A percentile compares a stretch with the other conserved stretches of the same genome.
Conservation (phyloP, 2,888 invertebrate species). For the Synergus umbraculus region DNA sequence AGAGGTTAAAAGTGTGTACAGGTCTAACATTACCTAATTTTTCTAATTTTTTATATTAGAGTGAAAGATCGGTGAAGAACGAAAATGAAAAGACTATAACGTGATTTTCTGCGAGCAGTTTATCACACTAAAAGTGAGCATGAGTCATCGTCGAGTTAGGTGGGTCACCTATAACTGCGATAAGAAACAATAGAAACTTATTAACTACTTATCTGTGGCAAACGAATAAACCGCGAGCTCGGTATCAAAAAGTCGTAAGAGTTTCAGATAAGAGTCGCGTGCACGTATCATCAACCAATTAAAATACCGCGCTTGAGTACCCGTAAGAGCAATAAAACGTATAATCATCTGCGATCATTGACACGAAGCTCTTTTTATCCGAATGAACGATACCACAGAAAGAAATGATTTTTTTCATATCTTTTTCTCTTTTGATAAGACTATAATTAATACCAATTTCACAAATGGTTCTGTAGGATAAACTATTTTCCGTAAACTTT, state of each 20-base stretch:
- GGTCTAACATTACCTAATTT: background rate
- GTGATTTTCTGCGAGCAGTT: background rate
- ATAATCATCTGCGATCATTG: background rate
- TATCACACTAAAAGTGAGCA: background rate
- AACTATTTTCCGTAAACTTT: no score
- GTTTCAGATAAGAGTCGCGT: conserved; percentile 4
- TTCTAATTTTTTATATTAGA: background rate
- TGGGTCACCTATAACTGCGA: conserved; percentile 1
- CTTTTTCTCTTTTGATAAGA: background rate
- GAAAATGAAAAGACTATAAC: background rate
- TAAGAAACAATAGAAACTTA: conserved; percentile 19
- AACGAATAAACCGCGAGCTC: conserved; percentile 9
- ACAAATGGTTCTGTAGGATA: no score
- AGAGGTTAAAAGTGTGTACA: background rate
- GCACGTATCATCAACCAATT: conserved; percentile 15
- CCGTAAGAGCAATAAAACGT: conserved; percentile 4
- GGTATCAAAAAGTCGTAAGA: background rate
- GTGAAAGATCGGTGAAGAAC: background rate
- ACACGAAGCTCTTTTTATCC: background rate
- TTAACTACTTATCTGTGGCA: conserved; percentile 8
- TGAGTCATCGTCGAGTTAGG: background rate
- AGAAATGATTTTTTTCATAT: background rate
- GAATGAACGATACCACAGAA: background rate
- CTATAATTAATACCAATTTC: background rate
- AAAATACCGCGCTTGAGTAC: conserved; percentile 6